phyloP scores from a whole-genome alignment of 2,888 invertebrate species.

The Nudaria mundana region DNA sequence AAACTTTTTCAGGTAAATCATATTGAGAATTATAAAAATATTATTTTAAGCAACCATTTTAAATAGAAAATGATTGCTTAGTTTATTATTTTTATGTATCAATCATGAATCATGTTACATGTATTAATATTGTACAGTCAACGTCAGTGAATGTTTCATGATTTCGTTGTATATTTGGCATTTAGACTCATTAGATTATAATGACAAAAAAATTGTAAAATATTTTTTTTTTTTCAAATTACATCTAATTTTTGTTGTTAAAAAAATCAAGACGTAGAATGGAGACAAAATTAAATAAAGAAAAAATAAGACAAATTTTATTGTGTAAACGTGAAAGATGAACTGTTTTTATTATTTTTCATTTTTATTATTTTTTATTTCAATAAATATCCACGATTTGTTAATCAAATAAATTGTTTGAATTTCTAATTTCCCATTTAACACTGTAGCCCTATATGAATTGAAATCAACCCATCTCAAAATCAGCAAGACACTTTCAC shows the following conservation, averaged over 20 bases:
- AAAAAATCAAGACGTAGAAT: constrained; percentile 38
- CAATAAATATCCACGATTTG: constrained; percentile 82
- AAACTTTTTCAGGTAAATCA: constrained; percentile 25
- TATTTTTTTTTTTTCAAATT: constrained; percentile 11
- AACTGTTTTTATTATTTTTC: constrained; percentile 82
- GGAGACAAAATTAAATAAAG: constrained; percentile 64
- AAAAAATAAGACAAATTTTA: constrained; percentile 77
- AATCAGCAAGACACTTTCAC: too few relatives aligned
- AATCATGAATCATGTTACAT: constrained; percentile 10
- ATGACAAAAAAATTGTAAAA: constrained; percentile 16
- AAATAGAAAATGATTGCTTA: constrained; percentile 10
- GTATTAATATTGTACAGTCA: constrained; percentile 26
- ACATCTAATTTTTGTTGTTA: constrained; percentile 6
- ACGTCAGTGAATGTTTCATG: constrained; percentile 20
- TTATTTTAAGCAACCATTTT: constrained; percentile 23
- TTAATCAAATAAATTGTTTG: constrained; percentile 67
- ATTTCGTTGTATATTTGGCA: constrained; percentile 31
- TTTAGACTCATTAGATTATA: constrained; percentile 24
- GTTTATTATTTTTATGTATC: constrained; percentile 25
- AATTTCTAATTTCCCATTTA: constrained; percentile 41
- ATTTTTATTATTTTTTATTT: constrained; percentile 82
- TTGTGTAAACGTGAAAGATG: constrained; percentile 78
- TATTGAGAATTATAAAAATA: constrained; percentile 16
- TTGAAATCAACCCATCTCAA: too few relatives aligned
- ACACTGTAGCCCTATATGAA: too few relatives aligned